Base-by-base conservation (phyloP, 1,140 invertebrate species). In the Bombus terrestris region DNA sequence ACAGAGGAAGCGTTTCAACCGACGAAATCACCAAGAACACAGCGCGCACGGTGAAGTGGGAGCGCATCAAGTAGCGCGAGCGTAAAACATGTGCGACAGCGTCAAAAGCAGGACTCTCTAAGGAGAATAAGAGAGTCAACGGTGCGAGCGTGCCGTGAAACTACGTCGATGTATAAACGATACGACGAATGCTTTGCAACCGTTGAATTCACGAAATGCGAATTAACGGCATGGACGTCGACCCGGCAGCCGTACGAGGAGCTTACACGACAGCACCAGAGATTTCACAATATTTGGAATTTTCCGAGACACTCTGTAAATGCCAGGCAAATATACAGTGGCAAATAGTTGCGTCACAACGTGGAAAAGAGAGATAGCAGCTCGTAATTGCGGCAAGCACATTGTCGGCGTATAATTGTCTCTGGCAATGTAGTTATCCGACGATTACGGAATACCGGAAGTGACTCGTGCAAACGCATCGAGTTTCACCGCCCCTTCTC, bases 371-470 rank as follows among this genome's bases (percentile, higher is more conserved):
- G 84, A 72, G 66, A 74, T 69, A 59, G 28, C 22, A 18, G 53
- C 3, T 35, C 43, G 22, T 35, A 57, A 79, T 80, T 85, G 83
- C 53, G 68, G 77, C 32, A 57, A 32, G 41, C 47, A n/a, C 57
- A 47, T 85, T 68, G 59, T 75, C 78, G 41, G 4, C 59, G 78
- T 81, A 37, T 85, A 85, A 85, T 81, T 85, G 69, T 81, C 69
- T 81, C 64, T 79, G 47, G 64, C 35, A 62, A 71, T 32, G 66
- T 83, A 28, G 83, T 85, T 81, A 85, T 68, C 59, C 78, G 71
- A 13, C 28, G 41, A 59, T 85, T 85, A 85, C 64, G 76, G 41
- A 85, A 85, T 53, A 57, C 53, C 41, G 77, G 83, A 80, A 80
- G 1, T 35, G 18, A 32, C 68, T 18, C 35, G 28, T 22, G 15